Base-by-base conservation (phyloP, 2,113 vertebrate species). In the Rhizomys pruinosus region DNA sequence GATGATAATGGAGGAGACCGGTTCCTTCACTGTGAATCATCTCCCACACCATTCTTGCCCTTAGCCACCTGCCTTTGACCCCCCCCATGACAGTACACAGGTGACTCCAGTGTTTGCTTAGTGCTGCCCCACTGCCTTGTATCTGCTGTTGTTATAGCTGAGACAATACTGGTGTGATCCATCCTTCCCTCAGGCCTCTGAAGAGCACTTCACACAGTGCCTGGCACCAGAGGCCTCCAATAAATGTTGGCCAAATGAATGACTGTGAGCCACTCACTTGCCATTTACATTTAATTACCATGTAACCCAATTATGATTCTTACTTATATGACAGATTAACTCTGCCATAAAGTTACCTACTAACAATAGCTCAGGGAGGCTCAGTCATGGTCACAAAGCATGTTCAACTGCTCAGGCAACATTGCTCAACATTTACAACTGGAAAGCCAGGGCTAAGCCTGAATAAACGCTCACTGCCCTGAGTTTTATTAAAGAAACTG, bases 201-300 rank as follows among this genome's bases (percentile, higher is more conserved):
- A 59, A 88, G 74, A 57, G 76, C 76, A 91, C 20, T 27, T 37
- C 55, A 47, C 34, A 34, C 27, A 63, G 57, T 19, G 2, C 84
- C 89, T 61, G 91, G 79, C 16, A 4, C 80, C 84, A 91, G 74
- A 94, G 76, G 97, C 87, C 68, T 91, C 87, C 78, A 73, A 78
- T 89, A 90, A 94, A 87, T 32, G 55, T 77, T 64, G 94, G 89
- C 42, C 85, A 68, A 94, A 90, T 92, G 91, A 88, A 95, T 76
- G 78, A 92, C 59, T 4, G 3, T 64, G 81, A 94, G 86, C 73
- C 64, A 47, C 23, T 74, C 63, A 73, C 37, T 74, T 73, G 72
- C 59, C 55, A 79, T 59, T 92, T 39, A 74, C 69, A 89, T 88
- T 77, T 96, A 95, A 96, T 90, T 72, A 84, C 39, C 44, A 4